Evolutionary conservation across 2,113 vertebrate species (phyloP).

Genomic region (Xiphophorus couchianus): DNA sequence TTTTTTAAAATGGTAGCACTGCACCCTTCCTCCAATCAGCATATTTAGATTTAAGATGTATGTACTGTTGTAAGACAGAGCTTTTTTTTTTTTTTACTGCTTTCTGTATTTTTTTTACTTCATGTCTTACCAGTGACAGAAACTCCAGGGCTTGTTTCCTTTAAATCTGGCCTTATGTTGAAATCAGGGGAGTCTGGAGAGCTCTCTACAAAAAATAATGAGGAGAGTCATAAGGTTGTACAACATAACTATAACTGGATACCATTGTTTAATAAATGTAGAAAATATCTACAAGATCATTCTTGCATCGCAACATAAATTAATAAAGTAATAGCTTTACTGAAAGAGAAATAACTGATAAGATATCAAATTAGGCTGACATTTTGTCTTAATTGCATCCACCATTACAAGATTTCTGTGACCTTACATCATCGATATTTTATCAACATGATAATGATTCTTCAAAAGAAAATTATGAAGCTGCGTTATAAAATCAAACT

Average conservation of each 20-base stretch:
- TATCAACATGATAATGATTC: no score
- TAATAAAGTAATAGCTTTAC: not conserved
- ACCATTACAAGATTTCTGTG: not conserved
- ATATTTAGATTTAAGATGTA: conserved; percentile 16
- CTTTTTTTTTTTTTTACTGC: conserved; percentile 6
- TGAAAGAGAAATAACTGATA: not conserved
- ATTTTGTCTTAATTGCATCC: not conserved
- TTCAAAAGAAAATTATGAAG: not conserved
- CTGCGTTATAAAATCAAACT: no score
- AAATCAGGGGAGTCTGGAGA: conserved; percentile 56
- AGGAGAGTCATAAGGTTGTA: not conserved
- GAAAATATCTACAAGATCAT: no score
- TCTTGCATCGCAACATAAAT: not conserved
- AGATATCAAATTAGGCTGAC: not conserved
- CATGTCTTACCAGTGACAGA: conserved; percentile 73
- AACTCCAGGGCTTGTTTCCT: conserved; percentile 63
- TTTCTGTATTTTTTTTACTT: not conserved
- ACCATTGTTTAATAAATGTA: not conserved
- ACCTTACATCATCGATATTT: not conserved
- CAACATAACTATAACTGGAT: not conserved
- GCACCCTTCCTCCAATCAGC: conserved; percentile 20
- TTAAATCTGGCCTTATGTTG: conserved; percentile 57
- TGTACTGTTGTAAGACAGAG: conserved; percentile 1
- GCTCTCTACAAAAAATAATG: conserved; percentile 57
- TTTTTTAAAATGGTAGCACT: conserved; percentile 5